Base-by-base conservation (phyloP, 2,888 invertebrate genomes). In the Drosophila borealis region DNA sequence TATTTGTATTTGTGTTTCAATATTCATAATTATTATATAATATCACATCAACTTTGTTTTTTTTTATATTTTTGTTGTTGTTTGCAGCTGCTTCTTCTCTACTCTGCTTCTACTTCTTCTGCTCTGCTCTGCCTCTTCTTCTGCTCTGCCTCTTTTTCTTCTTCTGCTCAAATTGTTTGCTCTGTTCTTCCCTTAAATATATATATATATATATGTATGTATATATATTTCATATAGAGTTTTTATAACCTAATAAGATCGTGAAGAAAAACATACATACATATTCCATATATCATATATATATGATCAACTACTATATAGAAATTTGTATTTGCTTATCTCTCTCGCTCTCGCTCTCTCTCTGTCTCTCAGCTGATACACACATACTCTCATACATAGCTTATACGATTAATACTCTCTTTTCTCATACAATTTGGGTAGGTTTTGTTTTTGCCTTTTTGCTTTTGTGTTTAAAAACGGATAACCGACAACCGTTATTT, bases 11-110 rank as follows among this genome's bases (percentile, higher is more conserved):
- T 33, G 34, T 70, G 48, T 88, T 70, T 86, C 44, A 74, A 80
- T 89, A 88, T 86, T 86, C 50, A 82, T 81, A 89, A 88, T 90
- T 91, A 90, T 90, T 87, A 89, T 89, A 84, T 90, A 91, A 90
- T 90, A 90, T 90, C 90, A 90, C 90, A 91, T 90, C 91, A 91
- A 90, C 91, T 90, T 90, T 90, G 91, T 91, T 91, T 91, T 88
- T 82, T 81, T 63, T 67, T 36, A 41, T 53, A 66, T 64, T 51
- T 55, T 39, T 45, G 42, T 62, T 67, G 53, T 68, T 54, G 46
- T 51, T 69, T 53, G 70, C 61, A 62, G 53, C 33, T 63, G 55
- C 45, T 49, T 41, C 19, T 8, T 2, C 8, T 25, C 25, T 25
- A 2, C 25, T 25, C 17, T 17, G 17, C 17, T 17, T 17, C 17